Evolutionary conservation across 2,113 vertebrate species (phyloP), one percentile per base, ranked within the genome.

Genomic region (Neolamprologus sp.): DNA sequence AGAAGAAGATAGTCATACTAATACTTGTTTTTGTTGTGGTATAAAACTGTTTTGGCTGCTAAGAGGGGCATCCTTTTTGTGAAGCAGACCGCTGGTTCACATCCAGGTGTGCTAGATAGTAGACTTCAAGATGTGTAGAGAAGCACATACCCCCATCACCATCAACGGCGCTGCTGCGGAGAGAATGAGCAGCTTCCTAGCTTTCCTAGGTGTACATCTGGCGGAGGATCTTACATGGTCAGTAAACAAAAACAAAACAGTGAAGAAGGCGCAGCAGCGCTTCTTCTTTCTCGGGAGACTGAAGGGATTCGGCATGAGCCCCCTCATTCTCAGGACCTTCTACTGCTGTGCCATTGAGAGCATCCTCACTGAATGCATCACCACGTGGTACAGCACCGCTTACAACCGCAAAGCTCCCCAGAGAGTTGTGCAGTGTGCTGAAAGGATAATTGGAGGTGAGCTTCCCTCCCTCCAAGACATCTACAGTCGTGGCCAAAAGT

Each of bases 141-240:
- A 58, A 58, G 55, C 55, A 58, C 55, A 28, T 6, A 58, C 13
- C 13, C 26, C 13, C 55, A 58, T 31, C 55, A 31, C 26, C 2
- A 0, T 58, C 55, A 58, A 58, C 3, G 1, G 55, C 5, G 0
- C 55, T 31, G 55, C 14, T 58, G 2, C 0, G 2, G 55, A 58
- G 54, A 57, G 54, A 57, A 0, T 26, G 21, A 57, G 21, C 54
- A 57, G 54, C 21, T 55, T 55, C 54, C 1, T 23, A 23, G 21
- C 11, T 55, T 55, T 55, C 21, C 54, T 57, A 57, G 23, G 54
- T 57, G 54, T 57, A 57, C 21, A 57, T 57, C 3, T 57, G 54
- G 54, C 1, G 7, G 23, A 57, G 54, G 54, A 57, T 57, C 23
- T 57, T 26, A 57, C 23, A 57, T 14, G 54, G 54, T 57, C 54